Percentiles rank a stretch among this genome's conserved stretches.
Evolutionary conservation across 2,797 vertebrate species (phyloP).

Genomic region (Mormyrops attenuatus): DNA sequence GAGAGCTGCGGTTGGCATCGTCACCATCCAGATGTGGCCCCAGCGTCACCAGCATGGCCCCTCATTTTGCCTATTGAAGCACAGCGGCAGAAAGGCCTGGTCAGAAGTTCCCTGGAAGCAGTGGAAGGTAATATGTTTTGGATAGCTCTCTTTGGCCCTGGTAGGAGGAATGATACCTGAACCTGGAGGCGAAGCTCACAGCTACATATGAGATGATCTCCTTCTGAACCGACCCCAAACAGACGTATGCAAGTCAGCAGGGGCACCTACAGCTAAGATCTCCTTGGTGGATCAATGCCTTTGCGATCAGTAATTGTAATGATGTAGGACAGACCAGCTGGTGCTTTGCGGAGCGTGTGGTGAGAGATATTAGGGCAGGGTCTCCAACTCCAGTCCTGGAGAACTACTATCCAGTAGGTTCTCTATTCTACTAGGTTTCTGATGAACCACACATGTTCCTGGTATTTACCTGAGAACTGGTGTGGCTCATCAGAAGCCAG

Average conservation of each 20-base stretch:
- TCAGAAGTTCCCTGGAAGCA: background rate
- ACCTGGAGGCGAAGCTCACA: background rate
- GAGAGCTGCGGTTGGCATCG: background rate
- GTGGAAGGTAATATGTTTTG: background rate
- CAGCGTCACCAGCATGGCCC: background rate
- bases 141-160: background rate
- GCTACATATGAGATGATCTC: background rate
- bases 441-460: too few species aligned
- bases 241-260: background rate
- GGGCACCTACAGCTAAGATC: background rate
- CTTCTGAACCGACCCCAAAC: background rate
- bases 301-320: background rate
- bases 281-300: background rate
- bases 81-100: background rate
- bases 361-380: background rate
- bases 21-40: background rate
- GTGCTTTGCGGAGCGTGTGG: background rate
- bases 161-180: background rate
- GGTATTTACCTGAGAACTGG: too few species aligned
- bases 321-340: background rate
- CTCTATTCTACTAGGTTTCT: too few species aligned
- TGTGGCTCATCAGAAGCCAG: background rate
- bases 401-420: too few species aligned
- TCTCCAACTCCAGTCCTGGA: too few species aligned
- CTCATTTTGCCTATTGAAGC: background rate